Percentiles rank a stretch among this genome's conserved stretches.
phyloP scores from a whole-genome alignment of 2,797 vertebrate species.

The Acipenser ruthenus region DNA sequence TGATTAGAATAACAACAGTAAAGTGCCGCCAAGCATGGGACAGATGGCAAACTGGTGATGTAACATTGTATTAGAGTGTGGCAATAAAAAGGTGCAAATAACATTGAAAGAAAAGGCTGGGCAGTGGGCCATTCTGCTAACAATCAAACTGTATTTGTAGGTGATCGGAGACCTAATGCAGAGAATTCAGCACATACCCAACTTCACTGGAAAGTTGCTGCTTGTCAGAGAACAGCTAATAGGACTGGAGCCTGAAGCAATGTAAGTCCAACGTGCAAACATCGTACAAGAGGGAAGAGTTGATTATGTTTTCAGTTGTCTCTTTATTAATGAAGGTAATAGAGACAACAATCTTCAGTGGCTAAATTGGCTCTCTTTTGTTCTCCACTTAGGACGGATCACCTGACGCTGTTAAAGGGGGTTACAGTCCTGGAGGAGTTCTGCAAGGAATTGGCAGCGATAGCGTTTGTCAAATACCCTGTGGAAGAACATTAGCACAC shows the following conservation, averaged over 20 bases:
- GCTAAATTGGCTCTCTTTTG: not conserved
- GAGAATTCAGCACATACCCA: conserved; percentile 66
- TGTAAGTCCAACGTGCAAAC: conserved; percentile 50
- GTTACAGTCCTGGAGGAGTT: conserved; percentile 87
- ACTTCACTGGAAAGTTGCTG: conserved; percentile 64
- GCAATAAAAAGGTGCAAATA: no score
- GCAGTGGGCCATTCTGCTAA: not conserved
- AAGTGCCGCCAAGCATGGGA: no score
- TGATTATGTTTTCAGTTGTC: not conserved
- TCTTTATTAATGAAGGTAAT: no score
- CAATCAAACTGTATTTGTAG: conserved; percentile 35
- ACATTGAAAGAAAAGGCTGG: not conserved
- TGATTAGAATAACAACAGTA: no score
- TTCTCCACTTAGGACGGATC: conserved; percentile 54
- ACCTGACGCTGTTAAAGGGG: conserved; percentile 66
- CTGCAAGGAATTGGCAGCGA: conserved; percentile 86
- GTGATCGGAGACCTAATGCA: conserved; percentile 82
- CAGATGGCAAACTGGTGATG: no score
- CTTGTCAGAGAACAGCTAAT: conserved; percentile 67
- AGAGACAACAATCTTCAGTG: no score
- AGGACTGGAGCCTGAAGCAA: conserved; percentile 52
- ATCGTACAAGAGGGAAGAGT: not conserved
- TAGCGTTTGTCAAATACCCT: conserved; percentile 70
- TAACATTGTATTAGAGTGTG: no score
- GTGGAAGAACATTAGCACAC: conserved; percentile 29